Evolutionary conservation across 2,888 invertebrate species (phyloP).

Genomic region (Tetropium fuscum): DNA sequence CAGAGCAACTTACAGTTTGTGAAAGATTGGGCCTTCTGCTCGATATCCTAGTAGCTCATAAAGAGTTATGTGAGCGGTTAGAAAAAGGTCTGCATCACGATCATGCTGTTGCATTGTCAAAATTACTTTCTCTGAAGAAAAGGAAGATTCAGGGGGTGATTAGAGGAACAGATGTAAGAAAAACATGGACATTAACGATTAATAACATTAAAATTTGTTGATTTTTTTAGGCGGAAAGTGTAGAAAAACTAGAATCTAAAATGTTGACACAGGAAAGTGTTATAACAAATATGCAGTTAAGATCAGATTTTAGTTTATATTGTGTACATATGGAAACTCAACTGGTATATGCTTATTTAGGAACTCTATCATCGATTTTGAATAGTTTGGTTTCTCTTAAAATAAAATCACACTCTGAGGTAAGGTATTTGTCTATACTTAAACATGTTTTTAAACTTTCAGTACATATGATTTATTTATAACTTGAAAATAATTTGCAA

Average conservation of each 20-base stretch:
- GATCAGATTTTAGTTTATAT: constrained; percentile 73
- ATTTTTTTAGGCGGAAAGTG: constrained; percentile 69
- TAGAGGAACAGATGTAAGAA: constrained; percentile 71
- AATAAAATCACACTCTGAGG: constrained; percentile 70
- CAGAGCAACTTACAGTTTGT: constrained; percentile 70
- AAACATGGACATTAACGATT: too few relatives aligned
- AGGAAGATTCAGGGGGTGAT: constrained; percentile 74
- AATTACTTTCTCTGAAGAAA: constrained; percentile 73
- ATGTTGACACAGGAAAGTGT: constrained; percentile 74
- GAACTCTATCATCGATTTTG: constrained; percentile 71
- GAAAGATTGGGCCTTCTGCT: constrained; percentile 69
- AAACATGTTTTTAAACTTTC: too few relatives aligned
- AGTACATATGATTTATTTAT: too few relatives aligned
- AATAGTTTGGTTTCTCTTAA: constrained; percentile 70
- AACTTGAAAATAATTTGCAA: too few relatives aligned
- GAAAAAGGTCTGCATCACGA: constrained; percentile 73
- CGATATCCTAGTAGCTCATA: constrained; percentile 70
- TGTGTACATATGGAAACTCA: constrained; percentile 75
- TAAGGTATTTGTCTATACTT: constrained; percentile 54
- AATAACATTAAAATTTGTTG: background rate
- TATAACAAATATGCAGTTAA: constrained; percentile 71
- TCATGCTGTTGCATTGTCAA: constrained; percentile 72
- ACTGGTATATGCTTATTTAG: constrained; percentile 72
- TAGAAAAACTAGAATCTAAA: constrained; percentile 71
- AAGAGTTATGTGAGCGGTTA: constrained; percentile 72